Evolutionary conservation across 2,113 vertebrate species (phyloP).

Genomic region (Takifugu bimaculatus): DNA sequence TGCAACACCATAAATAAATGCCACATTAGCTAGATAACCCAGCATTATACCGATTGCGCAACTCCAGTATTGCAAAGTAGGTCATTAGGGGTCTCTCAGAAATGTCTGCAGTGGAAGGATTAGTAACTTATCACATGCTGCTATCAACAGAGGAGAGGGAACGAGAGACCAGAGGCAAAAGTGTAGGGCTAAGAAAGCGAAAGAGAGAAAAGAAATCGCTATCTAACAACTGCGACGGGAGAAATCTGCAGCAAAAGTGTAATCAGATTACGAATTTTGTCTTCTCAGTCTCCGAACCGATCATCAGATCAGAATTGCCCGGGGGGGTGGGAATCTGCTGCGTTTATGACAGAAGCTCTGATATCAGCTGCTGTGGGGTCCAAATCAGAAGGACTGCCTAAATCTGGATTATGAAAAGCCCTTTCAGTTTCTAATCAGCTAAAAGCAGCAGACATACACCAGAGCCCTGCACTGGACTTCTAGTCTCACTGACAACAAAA

Average conservation of each 20-base stretch:
- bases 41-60: neutral
- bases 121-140: slow-evolving; percentile 17
- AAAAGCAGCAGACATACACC: slow-evolving; percentile 51
- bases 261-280: slow-evolving; percentile 12
- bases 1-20: slow-evolving; percentile 45
- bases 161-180: neutral
- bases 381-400: slow-evolving; percentile 42
- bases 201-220: slow-evolving; percentile 4
- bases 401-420: slow-evolving; percentile 69
- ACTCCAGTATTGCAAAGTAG: slow-evolving; percentile 22
- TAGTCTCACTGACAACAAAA: slow-evolving; percentile 47
- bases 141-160: slow-evolving; percentile 1
- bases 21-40: slow-evolving; percentile 31
- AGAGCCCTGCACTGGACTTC: slow-evolving; percentile 15
- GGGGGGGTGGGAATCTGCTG: slow-evolving; percentile 12
- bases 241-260: neutral
- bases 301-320: slow-evolving; percentile 28
- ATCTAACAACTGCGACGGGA: neutral
- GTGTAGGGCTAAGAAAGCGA: neutral
- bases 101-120: slow-evolving; percentile 18
- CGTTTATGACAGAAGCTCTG: slow-evolving; percentile 9
- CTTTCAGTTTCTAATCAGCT: slow-evolving; percentile 59
- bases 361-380: slow-evolving; percentile 36
- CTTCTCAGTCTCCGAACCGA: slow-evolving; percentile 13
- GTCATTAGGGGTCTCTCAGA: slow-evolving; percentile 17